Base-by-base conservation (phyloP, 2,797 vertebrate species). In the Acestrorhynchus altus region DNA sequence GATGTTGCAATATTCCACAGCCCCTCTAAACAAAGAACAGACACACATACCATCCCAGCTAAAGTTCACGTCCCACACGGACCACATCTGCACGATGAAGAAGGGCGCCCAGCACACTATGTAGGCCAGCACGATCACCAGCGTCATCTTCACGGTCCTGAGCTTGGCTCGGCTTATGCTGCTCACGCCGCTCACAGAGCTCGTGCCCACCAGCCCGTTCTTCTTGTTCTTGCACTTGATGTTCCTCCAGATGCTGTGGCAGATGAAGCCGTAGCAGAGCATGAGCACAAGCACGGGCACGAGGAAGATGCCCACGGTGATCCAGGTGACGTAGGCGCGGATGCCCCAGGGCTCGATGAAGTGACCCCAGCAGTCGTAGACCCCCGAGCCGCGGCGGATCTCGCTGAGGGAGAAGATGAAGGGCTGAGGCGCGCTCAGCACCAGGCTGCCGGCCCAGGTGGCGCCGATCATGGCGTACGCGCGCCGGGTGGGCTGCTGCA, bases 71-170 rank as follows among this genome's bases (percentile, higher is more conserved):
- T 98, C 98, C 97, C 97, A 99, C 72, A 96, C 97, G 0, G 97
- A 98, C 96, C 96, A 97, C 97, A 99, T 96, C 93, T 99, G 97
- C 64, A 98, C 93, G 0, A 86, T 93, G 89, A 99, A 98, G 88
- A 96, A 99, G 28, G 98, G 98, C 9, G 96, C 92, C 97, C 97
- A 99, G 91, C 98, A 99, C 2, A 97, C 69, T 8, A 98, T 87
- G 85, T 99, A 99, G 0, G 94, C 97, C 63, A 97, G 86, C 16
- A 99, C 95, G 12, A 99, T 98, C n/a, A 99, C 97, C 46, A 98
- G 95, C 4, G 97, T 99, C 97, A 99, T 99, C 86, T 98, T 99
- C 0, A 99, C 96, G 0, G 96, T 99, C 83, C 97, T 94, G 81
- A 99, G 91, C 82, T 99, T 98, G 83, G 98, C 98, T 28, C 96